These are phyloP conservation scores for Procambarus clarkii DNA, from an alignment of 1,140 invertebrate genomes.

Conservation along the genomic window DNA sequence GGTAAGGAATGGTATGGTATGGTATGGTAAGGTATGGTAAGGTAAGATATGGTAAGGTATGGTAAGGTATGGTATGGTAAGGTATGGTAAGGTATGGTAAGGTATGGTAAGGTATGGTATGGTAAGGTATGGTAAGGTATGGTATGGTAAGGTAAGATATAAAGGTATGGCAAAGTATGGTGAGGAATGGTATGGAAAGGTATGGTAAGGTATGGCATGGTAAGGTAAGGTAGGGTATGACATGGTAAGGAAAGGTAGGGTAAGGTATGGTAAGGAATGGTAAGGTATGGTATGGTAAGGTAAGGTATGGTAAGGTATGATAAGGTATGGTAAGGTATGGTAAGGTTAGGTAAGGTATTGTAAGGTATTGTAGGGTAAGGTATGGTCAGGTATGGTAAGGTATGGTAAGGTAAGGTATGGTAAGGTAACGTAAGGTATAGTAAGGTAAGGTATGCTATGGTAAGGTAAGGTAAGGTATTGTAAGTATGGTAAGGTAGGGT, in stretches of 20 bases:
- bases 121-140: too few relatives aligned
- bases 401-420: neutral
- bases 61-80: too few relatives aligned
- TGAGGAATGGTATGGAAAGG: neutral
- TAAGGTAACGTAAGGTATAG: neutral
- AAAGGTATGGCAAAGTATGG: neutral
- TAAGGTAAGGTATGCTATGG: too few relatives aligned
- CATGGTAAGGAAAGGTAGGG: neutral
- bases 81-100: too few relatives aligned
- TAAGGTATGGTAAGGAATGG: neutral
- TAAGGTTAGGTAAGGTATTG: too few relatives aligned
- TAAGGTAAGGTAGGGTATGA: neutral
- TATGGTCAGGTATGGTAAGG: neutral
- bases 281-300: neutral
- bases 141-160: neutral
- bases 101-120: too few relatives aligned
- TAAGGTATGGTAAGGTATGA: neutral
- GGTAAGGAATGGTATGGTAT: too few relatives aligned
- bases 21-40: too few relatives aligned
- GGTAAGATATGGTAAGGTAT: too few relatives aligned
- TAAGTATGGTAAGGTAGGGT: too few relatives aligned
- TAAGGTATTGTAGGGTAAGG: too few relatives aligned
- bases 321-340: neutral
- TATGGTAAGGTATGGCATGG: neutral
- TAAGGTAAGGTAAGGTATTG: too few relatives aligned